A percentile compares a stretch with the other conserved stretches of the same genome.
phyloP scores from a whole-genome alignment of 2,113 vertebrate species.

The Morone saxatilis region DNA sequence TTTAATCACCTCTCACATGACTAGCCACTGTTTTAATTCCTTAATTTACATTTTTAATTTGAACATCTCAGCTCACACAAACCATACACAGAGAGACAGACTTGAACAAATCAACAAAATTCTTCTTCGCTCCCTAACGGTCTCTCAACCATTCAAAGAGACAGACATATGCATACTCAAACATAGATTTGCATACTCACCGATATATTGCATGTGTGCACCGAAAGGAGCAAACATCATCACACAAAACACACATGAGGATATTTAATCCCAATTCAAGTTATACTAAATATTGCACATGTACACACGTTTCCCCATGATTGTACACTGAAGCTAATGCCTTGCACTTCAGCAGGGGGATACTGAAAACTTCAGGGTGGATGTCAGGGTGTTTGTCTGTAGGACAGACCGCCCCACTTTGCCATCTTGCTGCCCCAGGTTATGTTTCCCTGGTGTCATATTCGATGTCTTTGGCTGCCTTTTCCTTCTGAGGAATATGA shows the following conservation, averaged over 20 bases:
- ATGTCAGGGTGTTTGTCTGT: conserved; percentile 30
- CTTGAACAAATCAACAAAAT: background rate
- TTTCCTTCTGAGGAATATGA: conserved; percentile 26
- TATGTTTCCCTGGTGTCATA: conserved; percentile 53
- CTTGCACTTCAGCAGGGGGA: conserved; percentile 11
- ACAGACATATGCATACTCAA: conserved; percentile 13
- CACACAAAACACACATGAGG: background rate
- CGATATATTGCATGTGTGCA: background rate
- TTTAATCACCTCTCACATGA: conserved; percentile 41
- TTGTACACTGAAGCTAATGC: background rate
- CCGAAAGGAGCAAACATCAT: background rate
- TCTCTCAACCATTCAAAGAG: background rate
- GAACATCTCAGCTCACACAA: conserved; percentile 25
- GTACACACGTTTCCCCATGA: background rate
- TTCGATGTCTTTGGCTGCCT: conserved; percentile 43
- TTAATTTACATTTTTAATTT: conserved; percentile 41
- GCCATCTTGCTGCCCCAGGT: conserved; percentile 40
- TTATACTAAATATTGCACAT: background rate
- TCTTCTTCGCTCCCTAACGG: background rate
- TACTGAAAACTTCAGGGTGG: conserved; percentile 4
- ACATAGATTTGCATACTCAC: background rate
- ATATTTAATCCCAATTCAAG: background rate
- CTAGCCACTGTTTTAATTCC: conserved; percentile 39
- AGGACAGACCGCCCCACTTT: conserved; percentile 9
- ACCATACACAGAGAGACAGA: background rate